These are phyloP conservation scores for Limanda limanda DNA, from an alignment of 2,113 vertebrate species.

Conservation along the genomic window DNA sequence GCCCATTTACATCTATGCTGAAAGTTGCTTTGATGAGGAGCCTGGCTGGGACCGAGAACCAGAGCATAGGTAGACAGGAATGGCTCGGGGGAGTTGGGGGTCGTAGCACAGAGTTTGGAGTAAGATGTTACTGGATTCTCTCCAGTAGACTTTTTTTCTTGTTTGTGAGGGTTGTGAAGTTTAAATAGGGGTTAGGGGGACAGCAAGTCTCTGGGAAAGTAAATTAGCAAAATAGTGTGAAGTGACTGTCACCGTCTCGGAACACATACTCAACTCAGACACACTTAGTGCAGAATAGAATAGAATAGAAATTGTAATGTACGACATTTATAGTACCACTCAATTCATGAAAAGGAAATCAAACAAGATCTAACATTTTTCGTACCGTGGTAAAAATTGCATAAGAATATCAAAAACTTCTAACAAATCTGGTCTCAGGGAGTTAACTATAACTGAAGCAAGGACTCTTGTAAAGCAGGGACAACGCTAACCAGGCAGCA, in stretches of 20 bases:
- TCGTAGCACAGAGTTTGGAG: slow-evolving; percentile 21
- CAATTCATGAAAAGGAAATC: no score
- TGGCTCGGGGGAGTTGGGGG: slow-evolving; percentile 29
- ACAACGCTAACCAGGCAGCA: no score
- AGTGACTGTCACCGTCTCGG: slow-evolving; percentile 56
- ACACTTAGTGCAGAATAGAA: no score
- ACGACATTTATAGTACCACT: no score
- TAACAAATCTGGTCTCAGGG: no score
- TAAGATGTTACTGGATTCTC: slow-evolving; percentile 49
- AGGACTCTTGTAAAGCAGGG: no score
- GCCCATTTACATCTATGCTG: slow-evolving; percentile 26
- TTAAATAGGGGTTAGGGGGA: slow-evolving; percentile 43
- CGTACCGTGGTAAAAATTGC: no score
- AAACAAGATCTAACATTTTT: no score
- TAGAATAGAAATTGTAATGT: no score
- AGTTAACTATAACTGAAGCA: no score
- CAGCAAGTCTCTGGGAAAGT: slow-evolving; percentile 53
- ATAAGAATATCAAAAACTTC: no score
- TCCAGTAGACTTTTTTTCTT: slow-evolving; percentile 46
- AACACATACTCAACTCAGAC: no score
- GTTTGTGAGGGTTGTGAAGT: slow-evolving; percentile 48
- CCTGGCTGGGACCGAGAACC: slow-evolving; percentile 36
- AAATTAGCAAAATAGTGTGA: slow-evolving; percentile 65
- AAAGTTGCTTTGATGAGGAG: slow-evolving; percentile 66
- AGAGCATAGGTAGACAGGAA: slow-evolving; percentile 56